These are phyloP conservation scores for Vanacampus margaritifer DNA, from an alignment of 2,113 vertebrate genomes.

Conservation along the genomic window DNA sequence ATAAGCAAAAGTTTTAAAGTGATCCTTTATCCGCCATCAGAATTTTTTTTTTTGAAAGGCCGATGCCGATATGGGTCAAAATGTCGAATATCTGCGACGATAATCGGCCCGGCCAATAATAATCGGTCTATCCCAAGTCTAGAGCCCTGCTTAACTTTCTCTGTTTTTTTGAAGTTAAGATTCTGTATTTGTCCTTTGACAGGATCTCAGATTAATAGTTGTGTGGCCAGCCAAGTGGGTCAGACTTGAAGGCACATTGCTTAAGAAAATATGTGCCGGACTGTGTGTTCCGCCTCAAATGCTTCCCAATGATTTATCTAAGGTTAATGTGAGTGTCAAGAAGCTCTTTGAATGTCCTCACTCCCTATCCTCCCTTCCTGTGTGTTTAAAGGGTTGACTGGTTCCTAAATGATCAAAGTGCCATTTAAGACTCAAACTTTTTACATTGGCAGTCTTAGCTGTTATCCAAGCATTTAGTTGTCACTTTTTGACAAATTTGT, in stretches of 20 bases:
- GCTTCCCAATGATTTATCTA: slow-evolving; percentile 25
- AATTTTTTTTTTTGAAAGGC: no score
- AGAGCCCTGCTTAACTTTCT: not conserved
- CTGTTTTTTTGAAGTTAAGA: slow-evolving; percentile 11
- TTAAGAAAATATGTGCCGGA: slow-evolving; percentile 18
- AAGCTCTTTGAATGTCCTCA: slow-evolving; percentile 12
- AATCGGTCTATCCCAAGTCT: no score
- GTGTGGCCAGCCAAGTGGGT: slow-evolving; percentile 13
- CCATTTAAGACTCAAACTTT: slow-evolving; percentile 5
- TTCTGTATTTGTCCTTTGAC: slow-evolving; percentile 10
- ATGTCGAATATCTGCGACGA: no score
- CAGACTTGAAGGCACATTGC: slow-evolving; percentile 8
- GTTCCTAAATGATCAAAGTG: slow-evolving; percentile 3
- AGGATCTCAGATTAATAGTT: slow-evolving; percentile 9
- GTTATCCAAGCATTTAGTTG: not conserved
- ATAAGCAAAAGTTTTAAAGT: no score
- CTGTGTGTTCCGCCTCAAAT: not conserved
- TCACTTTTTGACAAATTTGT: not conserved
- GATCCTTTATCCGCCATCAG: no score
- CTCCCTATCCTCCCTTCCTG: not conserved
- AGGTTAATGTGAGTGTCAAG: slow-evolving; percentile 19
- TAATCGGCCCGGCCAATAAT: no score
- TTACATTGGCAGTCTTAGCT: not conserved
- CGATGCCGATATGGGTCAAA: no score
- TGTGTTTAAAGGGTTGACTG: slow-evolving; percentile 6